Conservation (phyloP, 2,113 vertebrate genomes). For the Saccopteryx leptura region DNA sequence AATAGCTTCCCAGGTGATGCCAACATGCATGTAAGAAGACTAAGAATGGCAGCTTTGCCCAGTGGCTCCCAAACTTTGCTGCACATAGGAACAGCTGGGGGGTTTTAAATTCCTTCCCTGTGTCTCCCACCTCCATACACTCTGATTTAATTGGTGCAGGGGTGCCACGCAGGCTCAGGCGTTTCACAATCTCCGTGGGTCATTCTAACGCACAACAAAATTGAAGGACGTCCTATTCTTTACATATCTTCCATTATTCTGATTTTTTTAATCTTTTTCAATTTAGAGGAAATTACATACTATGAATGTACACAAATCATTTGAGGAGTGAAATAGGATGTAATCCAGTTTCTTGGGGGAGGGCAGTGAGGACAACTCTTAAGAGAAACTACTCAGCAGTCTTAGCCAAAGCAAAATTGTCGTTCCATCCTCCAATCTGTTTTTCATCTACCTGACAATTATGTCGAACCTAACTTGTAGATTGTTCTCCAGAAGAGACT, state of each 20-base stretch:
- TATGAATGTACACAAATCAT: not conserved
- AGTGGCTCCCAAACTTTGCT: not conserved
- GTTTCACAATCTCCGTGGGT: not conserved
- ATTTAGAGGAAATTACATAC: not conserved
- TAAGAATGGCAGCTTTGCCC: not conserved
- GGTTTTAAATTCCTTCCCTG: not conserved
- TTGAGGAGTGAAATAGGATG: not conserved
- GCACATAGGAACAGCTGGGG: not conserved
- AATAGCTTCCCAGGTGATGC: not conserved
- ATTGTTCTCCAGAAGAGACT: not conserved
- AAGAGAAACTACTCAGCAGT: not conserved
- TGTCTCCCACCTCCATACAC: not conserved
- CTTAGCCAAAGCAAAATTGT: not conserved
- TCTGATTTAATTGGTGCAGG: not conserved
- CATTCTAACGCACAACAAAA: not conserved
- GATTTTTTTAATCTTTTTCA: slow-evolving; percentile 13
- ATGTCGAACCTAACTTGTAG: not conserved
- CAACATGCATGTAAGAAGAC: not conserved
- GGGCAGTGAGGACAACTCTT: not conserved
- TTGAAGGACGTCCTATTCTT: not conserved
- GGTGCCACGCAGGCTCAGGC: rapidly evolving
- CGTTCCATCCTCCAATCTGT: not conserved
- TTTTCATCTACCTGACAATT: not conserved
- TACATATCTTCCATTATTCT: not conserved
- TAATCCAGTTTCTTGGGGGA: not conserved